Percentiles rank a stretch among this genome's conserved stretches.
These are phyloP conservation scores for Crotophaga sulcirostris DNA, from an alignment of 2,113 vertebrate species.

Conservation along the genomic window DNA sequence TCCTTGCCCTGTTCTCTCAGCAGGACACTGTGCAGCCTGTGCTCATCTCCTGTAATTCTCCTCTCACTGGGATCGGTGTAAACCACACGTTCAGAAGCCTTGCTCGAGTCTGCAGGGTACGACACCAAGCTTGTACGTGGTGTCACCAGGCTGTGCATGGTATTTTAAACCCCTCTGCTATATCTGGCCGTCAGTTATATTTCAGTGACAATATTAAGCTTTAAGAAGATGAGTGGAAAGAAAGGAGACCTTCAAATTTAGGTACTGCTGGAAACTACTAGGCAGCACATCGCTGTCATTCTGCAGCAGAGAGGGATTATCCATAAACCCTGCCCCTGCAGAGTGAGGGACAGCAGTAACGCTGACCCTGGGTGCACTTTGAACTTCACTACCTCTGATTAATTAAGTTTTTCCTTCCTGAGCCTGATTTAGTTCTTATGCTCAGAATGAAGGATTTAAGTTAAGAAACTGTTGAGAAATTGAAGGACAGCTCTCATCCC, in stretches of 20 bases:
- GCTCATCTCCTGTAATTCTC: neutral
- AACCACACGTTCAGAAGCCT: neutral
- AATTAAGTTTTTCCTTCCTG: conserved; percentile 56
- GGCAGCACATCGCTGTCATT: neutral
- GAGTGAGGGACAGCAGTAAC: neutral
- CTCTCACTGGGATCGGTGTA: neutral
- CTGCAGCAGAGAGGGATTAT: conserved; percentile 38
- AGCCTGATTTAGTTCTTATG: conserved; percentile 55
- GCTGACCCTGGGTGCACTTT: conserved; percentile 32
- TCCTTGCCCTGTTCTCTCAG: neutral
- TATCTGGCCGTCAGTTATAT: neutral
- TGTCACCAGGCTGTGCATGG: neutral
- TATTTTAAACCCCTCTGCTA: neutral
- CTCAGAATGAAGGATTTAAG: conserved; percentile 61
- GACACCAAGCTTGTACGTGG: accelerated
- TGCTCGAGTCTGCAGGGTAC: neutral
- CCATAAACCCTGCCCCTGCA: neutral
- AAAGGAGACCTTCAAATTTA: neutral
- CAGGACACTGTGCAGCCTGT: neutral
- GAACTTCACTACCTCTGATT: conserved; percentile 56
- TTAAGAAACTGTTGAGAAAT: conserved; percentile 52
- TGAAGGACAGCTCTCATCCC: conserved; percentile 41
- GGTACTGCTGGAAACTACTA: neutral
- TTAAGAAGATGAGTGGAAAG: neutral
- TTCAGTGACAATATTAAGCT: neutral